phyloP scores from a whole-genome alignment of 2,113 vertebrate species.

The Hylia prasina region DNA sequence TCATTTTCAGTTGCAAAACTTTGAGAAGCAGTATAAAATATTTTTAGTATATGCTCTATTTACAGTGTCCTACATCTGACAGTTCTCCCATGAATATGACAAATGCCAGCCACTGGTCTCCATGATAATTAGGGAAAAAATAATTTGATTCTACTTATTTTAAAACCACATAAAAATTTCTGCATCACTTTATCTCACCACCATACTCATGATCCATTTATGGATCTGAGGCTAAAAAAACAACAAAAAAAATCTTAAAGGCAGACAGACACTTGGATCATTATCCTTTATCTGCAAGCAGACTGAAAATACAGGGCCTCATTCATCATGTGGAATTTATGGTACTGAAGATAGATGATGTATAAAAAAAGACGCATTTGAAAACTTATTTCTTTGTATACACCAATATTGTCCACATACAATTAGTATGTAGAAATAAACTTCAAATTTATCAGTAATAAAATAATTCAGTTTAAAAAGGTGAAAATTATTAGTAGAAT shows the following conservation, averaged over 20 bases:
- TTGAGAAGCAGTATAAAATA: neutral
- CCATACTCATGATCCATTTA: neutral
- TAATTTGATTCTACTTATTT: neutral
- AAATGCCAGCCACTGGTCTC: fast-evolving
- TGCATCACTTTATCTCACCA: neutral
- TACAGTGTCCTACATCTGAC: neutral
- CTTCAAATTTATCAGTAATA: neutral
- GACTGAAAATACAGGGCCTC: neutral
- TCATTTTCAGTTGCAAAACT: neutral
- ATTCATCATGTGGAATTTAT: neutral
- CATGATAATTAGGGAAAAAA: neutral
- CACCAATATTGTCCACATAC: fast-evolving
- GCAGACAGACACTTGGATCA: neutral
- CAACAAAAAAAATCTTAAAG: neutral
- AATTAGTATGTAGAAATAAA: neutral
- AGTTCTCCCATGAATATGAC: neutral
- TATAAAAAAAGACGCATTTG: neutral
- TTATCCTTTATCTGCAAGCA: neutral
- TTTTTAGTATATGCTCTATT: neutral
- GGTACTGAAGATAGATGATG: neutral
- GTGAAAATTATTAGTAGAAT: neutral
- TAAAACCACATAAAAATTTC: neutral
- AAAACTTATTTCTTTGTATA: neutral
- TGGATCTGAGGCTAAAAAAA: neutral
- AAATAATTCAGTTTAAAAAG: neutral